Evolutionary conservation across 2,113 vertebrate genomes (phyloP).

Genomic region (Hystrix cristata): DNA sequence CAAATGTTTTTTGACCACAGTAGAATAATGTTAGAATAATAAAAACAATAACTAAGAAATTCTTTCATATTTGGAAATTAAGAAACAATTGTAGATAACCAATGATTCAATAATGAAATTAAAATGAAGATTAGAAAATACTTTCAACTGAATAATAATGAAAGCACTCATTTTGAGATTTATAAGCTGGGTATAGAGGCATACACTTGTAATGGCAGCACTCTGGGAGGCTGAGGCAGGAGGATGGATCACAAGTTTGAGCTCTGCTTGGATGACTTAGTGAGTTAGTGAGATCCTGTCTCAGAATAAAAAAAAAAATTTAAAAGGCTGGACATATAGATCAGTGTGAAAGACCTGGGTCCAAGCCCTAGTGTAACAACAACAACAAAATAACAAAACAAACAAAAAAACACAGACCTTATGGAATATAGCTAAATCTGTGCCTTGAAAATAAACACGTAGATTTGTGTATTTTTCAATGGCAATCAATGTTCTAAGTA

Average conservation of each 20-base stretch:
- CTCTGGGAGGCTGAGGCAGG: not conserved
- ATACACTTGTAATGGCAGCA: not conserved
- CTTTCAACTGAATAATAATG: not conserved
- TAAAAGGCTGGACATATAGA: not conserved
- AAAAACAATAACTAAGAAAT: not conserved
- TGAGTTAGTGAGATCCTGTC: not conserved
- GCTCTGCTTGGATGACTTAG: not conserved
- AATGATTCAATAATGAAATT: not conserved
- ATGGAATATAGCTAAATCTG: not conserved
- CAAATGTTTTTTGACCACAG: not conserved
- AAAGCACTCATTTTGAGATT: not conserved
- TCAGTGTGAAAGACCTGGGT: not conserved
- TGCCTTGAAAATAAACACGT: not conserved
- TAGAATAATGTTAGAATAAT: not conserved
- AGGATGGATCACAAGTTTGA: not conserved
- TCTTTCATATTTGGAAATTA: not conserved
- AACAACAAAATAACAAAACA: not conserved
- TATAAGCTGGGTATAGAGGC: not conserved
- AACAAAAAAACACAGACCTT: not conserved
- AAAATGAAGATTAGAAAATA: not conserved
- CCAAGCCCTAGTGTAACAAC: not conserved
- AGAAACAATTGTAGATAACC: not conserved
- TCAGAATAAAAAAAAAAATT: not conserved
- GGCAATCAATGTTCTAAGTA: not conserved
- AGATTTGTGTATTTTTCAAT: not conserved